Conservation (phyloP, 2,888 invertebrate species). For the Eudasyphora cyanicolor region DNA sequence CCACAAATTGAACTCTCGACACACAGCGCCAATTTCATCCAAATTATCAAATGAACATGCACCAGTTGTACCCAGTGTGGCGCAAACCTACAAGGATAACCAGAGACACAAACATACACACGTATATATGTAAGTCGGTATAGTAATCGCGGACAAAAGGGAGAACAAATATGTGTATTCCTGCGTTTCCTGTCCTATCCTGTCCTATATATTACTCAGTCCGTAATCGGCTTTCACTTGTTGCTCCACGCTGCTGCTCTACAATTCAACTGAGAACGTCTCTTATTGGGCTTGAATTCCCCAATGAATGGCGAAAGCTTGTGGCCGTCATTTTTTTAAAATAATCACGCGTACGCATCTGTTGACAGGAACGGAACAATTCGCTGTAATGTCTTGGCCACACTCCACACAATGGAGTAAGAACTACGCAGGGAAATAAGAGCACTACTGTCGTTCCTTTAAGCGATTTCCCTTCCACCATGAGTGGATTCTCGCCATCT, state of each 20-base stretch:
- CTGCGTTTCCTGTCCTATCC: background rate
- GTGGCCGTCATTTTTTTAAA: background rate
- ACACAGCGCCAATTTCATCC: slow-evolving; percentile 83
- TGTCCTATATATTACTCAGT: background rate
- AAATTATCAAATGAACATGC: slow-evolving; percentile 98
- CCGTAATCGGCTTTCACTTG: slow-evolving; percentile 64
- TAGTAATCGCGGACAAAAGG: too few species aligned
- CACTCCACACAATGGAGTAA: background rate
- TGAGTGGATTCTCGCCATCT: too few species aligned
- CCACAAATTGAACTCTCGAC: slow-evolving; percentile 93
- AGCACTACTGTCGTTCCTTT: too few species aligned
- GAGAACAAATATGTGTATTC: background rate
- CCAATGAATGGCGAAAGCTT: slow-evolving; percentile 13
- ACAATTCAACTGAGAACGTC: slow-evolving; percentile 32
- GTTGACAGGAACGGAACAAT: slow-evolving; percentile 46
- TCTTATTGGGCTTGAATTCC: slow-evolving; percentile 40
- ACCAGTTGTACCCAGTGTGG: slow-evolving; percentile 97
- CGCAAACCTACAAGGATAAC: slow-evolving; percentile 82
- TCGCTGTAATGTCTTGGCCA: background rate
- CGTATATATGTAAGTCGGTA: too few species aligned
- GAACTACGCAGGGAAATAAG: too few species aligned
- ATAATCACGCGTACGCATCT: slow-evolving; percentile 40
- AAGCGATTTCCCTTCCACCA: too few species aligned
- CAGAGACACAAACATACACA: slow-evolving; percentile 13
- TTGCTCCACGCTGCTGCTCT: slow-evolving; percentile 43